Conservation (phyloP, 2,888 invertebrate genomes). For the Drosophila mimica region DNA sequence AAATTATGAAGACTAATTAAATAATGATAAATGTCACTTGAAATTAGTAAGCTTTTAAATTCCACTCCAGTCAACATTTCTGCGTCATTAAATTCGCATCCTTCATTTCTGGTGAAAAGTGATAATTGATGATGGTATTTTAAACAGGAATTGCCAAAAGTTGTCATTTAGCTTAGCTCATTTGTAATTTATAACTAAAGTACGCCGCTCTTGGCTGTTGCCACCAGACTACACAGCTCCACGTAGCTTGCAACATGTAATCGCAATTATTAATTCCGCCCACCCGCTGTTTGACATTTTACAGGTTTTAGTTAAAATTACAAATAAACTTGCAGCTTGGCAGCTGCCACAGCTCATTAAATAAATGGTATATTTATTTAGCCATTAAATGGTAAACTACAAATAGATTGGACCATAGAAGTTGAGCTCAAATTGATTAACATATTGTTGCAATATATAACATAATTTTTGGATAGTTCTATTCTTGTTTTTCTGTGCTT, state of each 20-base stretch:
- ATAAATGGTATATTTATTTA: slow-evolving; percentile 56
- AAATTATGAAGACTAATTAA: background rate
- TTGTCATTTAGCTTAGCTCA: slow-evolving; percentile 26
- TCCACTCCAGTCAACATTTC: background rate
- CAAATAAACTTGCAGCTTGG: slow-evolving; percentile 13
- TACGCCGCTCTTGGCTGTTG: too few species aligned
- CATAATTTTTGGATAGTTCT: slow-evolving; percentile 60
- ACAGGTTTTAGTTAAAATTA: slow-evolving; percentile 14
- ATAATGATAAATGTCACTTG: background rate
- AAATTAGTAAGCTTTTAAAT: background rate
- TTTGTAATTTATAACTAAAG: slow-evolving; percentile 20
- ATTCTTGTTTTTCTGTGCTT: background rate
- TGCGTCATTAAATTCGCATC: background rate
- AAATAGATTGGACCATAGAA: slow-evolving; percentile 24
- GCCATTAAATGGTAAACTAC: slow-evolving; percentile 47
- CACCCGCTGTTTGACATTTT: background rate
- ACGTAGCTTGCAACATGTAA: background rate
- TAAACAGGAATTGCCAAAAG: slow-evolving; percentile 1
- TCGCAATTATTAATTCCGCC: slow-evolving; percentile 18
- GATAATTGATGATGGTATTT: slow-evolving; percentile 3
- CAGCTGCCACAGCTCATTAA: slow-evolving; percentile 48
- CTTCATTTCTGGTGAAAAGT: background rate
- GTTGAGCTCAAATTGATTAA: slow-evolving; percentile 28
- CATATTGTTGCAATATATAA: slow-evolving; percentile 10
- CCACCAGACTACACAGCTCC: background rate